Evolutionary conservation across 37 sponge, comb jelly and placozoan species (phyloP), one percentile per base, ranked within the genome.

Genomic region (Chondrosia reniformis): DNA sequence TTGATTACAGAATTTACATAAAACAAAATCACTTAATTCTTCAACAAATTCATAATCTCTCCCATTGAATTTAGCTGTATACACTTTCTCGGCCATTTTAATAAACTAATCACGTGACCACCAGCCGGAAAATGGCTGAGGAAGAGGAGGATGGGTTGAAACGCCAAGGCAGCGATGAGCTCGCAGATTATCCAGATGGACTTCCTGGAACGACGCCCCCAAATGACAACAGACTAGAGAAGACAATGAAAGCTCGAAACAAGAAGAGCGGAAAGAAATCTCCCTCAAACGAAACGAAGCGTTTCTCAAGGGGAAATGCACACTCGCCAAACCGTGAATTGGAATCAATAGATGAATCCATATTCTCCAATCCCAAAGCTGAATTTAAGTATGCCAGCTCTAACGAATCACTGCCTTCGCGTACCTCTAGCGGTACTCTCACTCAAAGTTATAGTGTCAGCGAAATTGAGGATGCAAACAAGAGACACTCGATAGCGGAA

Each of bases 191-290:
- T 39, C 72, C 72, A 3, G 72, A 69, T 12, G 72, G 72, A 43
- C 36, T 69, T 41, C 72, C 72, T 39, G 72, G 72, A 13, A 69
- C 72, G n/a, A 69, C 72, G 2, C 72, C 72, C 12, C 72, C 72
- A 39, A 44, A 69, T 34, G 43, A 31, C 37, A 69, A 31, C 9
- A 34, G 72, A 39, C 42, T 41, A 21, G 42, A 43, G 72, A 69
- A 69, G 36, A 36, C 41, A 0, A 21, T 69, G 72, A 69, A 40
- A 25, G 22, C 36, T 22, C 10, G 24, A 44, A 44, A 69, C 22
- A 38, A 37, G 24, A 69, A 69, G 72, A n/a, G 2, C 0, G 43
- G 44, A 24, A 38, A 44, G 4, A 69, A 69, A 44, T 2, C 72
- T 1, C 42, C 72, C 43, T 44, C 72, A 19, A 69, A 69, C 72